A percentile compares a stretch with the other conserved stretches of the same genome.
These are phyloP conservation scores for Taenaris catops DNA, from an alignment of 2,888 invertebrate genomes.

Conservation along the genomic window DNA sequence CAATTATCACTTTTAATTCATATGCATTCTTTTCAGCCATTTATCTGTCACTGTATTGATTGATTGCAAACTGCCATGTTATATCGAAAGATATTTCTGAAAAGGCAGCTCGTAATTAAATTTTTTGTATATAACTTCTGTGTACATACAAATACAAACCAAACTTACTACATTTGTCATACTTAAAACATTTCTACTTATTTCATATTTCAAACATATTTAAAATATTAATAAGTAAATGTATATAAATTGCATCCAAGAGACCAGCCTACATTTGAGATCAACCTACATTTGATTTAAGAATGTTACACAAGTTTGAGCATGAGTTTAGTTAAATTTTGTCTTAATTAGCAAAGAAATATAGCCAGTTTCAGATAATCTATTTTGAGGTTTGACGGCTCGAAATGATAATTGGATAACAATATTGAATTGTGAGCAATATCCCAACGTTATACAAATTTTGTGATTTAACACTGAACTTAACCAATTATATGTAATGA, in stretches of 20 bases:
- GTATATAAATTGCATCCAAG: background rate
- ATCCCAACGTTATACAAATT: too few relatives aligned
- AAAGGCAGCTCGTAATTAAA: constrained; percentile 11
- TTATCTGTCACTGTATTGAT: constrained; percentile 8
- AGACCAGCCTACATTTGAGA: too few relatives aligned
- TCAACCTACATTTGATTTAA: too few relatives aligned
- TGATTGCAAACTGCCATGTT: constrained; percentile 10
- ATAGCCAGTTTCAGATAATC: too few relatives aligned
- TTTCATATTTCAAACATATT: constrained; percentile 9
- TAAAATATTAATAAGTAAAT: background rate
- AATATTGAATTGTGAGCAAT: too few relatives aligned
- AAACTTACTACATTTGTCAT: constrained; percentile 14
- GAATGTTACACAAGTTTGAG: too few relatives aligned
- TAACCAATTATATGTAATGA: too few relatives aligned
- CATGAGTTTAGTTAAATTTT: too few relatives aligned
- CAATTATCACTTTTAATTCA: constrained; percentile 14
- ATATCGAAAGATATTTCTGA: background rate
- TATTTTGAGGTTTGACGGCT: too few relatives aligned
- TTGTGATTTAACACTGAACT: too few relatives aligned
- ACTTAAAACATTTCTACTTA: constrained; percentile 13
- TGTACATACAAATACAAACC: constrained; percentile 9
- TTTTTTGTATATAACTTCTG: constrained; percentile 11
- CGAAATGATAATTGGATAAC: too few relatives aligned
- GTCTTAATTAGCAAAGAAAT: too few relatives aligned
- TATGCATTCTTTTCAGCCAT: constrained; percentile 24